phyloP scores from a whole-genome alignment of 2,113 vertebrate genomes.

The Natator depressus region DNA sequence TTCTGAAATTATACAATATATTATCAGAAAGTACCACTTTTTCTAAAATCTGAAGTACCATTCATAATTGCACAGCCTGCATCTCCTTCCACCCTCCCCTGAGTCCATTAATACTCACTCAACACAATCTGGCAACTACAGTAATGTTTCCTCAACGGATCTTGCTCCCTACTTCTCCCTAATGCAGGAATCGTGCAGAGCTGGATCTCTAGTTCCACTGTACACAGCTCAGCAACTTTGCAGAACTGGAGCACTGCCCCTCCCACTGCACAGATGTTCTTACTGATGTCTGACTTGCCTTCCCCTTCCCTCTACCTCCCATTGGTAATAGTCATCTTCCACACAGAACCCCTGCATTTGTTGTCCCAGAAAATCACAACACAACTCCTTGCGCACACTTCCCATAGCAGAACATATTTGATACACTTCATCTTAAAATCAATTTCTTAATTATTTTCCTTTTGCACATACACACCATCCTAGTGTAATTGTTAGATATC shows the following conservation, averaged over 20 bases:
- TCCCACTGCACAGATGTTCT: not conserved
- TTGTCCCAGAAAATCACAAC: not conserved
- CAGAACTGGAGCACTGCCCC: not conserved
- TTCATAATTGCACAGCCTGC: not conserved
- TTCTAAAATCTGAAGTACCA: not conserved
- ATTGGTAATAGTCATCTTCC: not conserved
- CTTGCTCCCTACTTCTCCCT: not conserved
- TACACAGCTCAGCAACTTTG: not conserved
- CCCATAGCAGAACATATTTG: not conserved
- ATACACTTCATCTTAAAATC: not conserved
- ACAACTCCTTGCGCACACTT: not conserved
- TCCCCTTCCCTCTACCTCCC: not conserved
- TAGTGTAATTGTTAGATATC: not conserved
- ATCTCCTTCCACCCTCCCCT: not conserved
- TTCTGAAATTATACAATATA: not conserved
- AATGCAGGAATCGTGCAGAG: not conserved
- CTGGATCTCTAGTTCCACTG: not conserved
- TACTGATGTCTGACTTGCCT: not conserved
- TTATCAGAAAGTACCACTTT: not conserved
- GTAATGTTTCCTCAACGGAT: not conserved
- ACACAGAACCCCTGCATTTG: not conserved
- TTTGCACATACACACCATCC: not conserved
- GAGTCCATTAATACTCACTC: not conserved
- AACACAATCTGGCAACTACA: not conserved
- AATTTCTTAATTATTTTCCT: not conserved